A percentile compares a stretch with the other conserved stretches of the same genome.
phyloP scores from a whole-genome alignment of 2,888 invertebrate genomes.

The Lamproptera curius region DNA sequence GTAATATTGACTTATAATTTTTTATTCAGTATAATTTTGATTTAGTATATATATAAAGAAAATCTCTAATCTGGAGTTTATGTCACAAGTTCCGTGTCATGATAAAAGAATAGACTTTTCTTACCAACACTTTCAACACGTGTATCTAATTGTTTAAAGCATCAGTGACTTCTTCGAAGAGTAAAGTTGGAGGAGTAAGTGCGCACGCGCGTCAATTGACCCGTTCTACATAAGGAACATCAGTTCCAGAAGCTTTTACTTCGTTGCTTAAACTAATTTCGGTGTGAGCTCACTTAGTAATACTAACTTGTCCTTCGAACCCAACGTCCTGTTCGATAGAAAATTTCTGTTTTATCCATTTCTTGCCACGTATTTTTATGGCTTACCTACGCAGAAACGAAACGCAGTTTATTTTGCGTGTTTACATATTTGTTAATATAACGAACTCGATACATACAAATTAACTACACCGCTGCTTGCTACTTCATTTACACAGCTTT shows the following conservation, averaged over 20 bases:
- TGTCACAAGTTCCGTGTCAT: neutral
- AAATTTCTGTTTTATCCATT: neutral
- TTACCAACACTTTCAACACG: neutral
- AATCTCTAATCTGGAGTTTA: neutral
- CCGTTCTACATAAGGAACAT: neutral
- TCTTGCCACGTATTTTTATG: neutral
- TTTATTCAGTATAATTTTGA: too few species aligned
- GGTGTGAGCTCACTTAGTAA: constrained; percentile 21
- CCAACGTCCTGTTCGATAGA: neutral
- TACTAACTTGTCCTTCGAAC: too few species aligned
- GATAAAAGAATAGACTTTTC: neutral
- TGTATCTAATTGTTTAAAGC: neutral
- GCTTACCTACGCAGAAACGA: neutral
- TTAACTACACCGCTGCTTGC: neutral
- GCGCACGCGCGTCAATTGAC: too few species aligned
- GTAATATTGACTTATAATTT: too few species aligned
- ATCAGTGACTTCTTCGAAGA: neutral
- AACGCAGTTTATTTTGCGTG: neutral
- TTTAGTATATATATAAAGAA: too few species aligned
- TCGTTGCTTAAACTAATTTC: constrained; percentile 23
- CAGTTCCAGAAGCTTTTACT: neutral
- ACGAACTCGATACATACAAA: neutral
- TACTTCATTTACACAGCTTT: too few species aligned
- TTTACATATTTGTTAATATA: neutral
- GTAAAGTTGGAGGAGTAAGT: too few species aligned